Conservation (phyloP, 2,797 vertebrate genomes). For the Diplodus sargus region DNA sequence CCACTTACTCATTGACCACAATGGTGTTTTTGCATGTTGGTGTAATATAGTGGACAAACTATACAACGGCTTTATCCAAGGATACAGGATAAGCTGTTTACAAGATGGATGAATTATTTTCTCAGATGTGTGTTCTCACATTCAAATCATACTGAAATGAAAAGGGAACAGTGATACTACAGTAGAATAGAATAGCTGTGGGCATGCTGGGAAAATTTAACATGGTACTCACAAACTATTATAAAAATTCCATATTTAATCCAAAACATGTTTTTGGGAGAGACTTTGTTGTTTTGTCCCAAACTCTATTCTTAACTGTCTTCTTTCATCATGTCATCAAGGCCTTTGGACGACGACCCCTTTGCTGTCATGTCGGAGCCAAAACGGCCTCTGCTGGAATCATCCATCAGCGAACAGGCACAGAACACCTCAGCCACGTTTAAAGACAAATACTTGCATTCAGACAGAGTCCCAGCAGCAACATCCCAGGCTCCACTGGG, state of each 20-base stretch:
- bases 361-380: slow-evolving; percentile 52
- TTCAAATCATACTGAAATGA: neutral
- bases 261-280: neutral
- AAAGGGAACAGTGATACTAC: neutral
- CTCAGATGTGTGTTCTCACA: neutral
- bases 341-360: slow-evolving; percentile 73
- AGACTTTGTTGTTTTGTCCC: neutral
- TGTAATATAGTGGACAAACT: neutral
- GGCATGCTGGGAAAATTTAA: neutral
- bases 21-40: neutral
- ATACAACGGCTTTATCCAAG: neutral
- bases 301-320: neutral
- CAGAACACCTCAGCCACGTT: neutral
- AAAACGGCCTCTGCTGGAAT: slow-evolving; percentile 60
- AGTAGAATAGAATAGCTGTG: too few species aligned
- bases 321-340: slow-evolving; percentile 43
- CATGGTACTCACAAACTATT: neutral
- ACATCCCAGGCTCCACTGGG: slow-evolving; percentile 41
- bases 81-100: neutral
- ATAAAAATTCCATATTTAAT: neutral
- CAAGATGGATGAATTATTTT: neutral
- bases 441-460: slow-evolving; percentile 17
- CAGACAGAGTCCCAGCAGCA: slow-evolving; percentile 24
- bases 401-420: slow-evolving; percentile 4
- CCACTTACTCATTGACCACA: too few species aligned